Evolutionary conservation across 53 echinoderm and acorn worm genomes (phyloP).

Genomic region (Luidia sarsii): DNA sequence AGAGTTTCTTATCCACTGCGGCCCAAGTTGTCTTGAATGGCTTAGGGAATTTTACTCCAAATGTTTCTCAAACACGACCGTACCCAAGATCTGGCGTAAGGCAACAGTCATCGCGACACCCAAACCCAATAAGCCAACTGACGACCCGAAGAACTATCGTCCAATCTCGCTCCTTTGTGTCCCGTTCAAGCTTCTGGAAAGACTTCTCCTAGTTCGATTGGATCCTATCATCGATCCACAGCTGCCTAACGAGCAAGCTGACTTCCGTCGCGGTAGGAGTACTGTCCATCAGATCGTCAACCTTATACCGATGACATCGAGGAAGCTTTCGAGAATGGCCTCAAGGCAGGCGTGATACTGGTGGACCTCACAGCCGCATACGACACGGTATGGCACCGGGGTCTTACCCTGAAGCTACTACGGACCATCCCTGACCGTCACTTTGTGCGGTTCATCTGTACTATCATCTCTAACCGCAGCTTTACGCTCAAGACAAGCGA

Average conservation of each 20-base stretch:
- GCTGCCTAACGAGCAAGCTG: constrained; percentile 15
- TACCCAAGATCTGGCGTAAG: constrained; percentile 40
- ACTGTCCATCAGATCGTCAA: neutral
- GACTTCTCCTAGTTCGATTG: constrained; percentile 27
- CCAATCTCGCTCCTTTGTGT: constrained; percentile 58
- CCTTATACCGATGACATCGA: constrained; percentile 39
- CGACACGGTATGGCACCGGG: constrained; percentile 62
- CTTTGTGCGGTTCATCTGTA: constrained; percentile 19
- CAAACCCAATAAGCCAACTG: constrained; percentile 47
- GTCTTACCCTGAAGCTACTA: constrained; percentile 45
- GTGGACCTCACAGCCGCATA: constrained; percentile 66
- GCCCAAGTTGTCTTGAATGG: constrained; percentile 47
- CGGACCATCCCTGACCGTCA: constrained; percentile 40
- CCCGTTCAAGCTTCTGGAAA: constrained; percentile 52
- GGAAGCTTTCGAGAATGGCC: constrained; percentile 28
- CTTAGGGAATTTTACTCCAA: constrained; percentile 44
- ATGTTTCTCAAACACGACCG: neutral
- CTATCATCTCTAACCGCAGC: constrained; percentile 53
- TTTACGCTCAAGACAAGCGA: constrained; percentile 51
- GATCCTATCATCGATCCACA: constrained; percentile 12
- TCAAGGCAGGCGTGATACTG: constrained; percentile 51
- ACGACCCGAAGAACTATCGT: constrained; percentile 58
- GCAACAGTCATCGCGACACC: constrained; percentile 34
- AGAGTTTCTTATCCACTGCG: constrained; percentile 39
- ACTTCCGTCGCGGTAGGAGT: neutral